Conservation (phyloP, 2,888 invertebrate species). For the Podotricha telesiphe region DNA sequence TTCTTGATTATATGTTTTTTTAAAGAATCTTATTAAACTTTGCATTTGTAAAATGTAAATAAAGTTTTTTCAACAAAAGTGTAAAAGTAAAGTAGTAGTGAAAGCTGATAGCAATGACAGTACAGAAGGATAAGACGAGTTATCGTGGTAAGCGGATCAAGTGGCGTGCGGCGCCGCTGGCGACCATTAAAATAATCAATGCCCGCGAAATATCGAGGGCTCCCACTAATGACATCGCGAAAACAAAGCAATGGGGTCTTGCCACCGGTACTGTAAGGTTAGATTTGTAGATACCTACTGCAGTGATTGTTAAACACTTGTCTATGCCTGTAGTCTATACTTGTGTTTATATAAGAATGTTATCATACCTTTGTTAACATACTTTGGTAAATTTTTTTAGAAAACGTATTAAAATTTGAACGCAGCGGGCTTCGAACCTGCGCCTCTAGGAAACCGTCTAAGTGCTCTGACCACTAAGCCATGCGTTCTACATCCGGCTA, state of each 20-base stretch:
- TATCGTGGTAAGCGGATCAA: slow-evolving; percentile 49
- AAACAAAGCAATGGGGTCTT: slow-evolving; percentile 70
- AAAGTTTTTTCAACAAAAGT: background rate
- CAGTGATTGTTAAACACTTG: slow-evolving; percentile 7
- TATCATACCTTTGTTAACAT: too few relatives aligned
- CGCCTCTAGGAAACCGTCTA: too few relatives aligned
- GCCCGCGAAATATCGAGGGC: slow-evolving; percentile 78
- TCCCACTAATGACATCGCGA: slow-evolving; percentile 81
- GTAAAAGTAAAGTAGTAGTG: background rate
- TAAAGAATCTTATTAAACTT: background rate
- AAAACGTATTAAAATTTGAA: too few relatives aligned
- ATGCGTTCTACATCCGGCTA: too few relatives aligned
- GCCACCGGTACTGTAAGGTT: slow-evolving; percentile 38
- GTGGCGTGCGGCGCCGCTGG: slow-evolving; percentile 62
- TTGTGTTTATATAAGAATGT: background rate
- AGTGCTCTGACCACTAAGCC: too few relatives aligned
- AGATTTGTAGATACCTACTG: slow-evolving; percentile 36
- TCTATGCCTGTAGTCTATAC: background rate
- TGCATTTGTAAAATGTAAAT: background rate
- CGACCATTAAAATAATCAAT: slow-evolving; percentile 82
- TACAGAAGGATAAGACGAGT: slow-evolving; percentile 42
- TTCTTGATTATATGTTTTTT: background rate
- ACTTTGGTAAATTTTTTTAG: too few relatives aligned
- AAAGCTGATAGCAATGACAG: slow-evolving; percentile 28
- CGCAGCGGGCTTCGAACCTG: too few relatives aligned